These are phyloP conservation scores for Caranx melampygus DNA, from an alignment of 2,113 vertebrate species.

Conservation along the genomic window DNA sequence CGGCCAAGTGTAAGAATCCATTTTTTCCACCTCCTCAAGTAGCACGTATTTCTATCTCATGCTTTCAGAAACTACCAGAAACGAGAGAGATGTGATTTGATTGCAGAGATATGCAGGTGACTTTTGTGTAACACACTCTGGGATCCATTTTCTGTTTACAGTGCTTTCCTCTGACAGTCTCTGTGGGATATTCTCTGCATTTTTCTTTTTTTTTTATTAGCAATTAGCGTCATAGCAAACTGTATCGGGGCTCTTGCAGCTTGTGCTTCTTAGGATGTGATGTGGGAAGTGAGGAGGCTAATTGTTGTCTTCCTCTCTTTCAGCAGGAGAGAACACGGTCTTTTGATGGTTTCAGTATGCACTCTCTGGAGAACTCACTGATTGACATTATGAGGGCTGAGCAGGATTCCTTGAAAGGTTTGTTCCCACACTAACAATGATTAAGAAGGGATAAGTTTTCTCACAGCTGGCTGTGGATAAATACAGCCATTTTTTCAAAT, in stretches of 20 bases:
- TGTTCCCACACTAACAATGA: conserved; percentile 68
- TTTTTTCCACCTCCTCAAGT: not conserved
- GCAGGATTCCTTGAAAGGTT: conserved; percentile 99
- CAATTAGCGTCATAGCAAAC: conserved; percentile 33
- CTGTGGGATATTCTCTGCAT: not conserved
- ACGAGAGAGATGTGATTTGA: not conserved
- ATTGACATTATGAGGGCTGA: conserved; percentile 99
- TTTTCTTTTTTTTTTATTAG: conserved; percentile 36
- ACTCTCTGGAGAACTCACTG: conserved; percentile 98
- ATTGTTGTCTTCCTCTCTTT: conserved; percentile 67
- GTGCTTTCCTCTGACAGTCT: conserved; percentile 15
- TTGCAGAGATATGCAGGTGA: not conserved
- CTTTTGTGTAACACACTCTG: conserved; percentile 6
- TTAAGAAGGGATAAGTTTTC: conserved; percentile 29
- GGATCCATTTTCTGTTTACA: conserved; percentile 40
- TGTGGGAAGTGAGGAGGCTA: conserved; percentile 42
- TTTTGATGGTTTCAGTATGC: conserved; percentile 95
- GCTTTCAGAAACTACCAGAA: not conserved
- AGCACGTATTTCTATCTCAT: not conserved
- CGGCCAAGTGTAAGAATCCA: not conserved
- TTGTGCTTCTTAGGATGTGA: conserved; percentile 28
- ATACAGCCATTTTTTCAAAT: not conserved
- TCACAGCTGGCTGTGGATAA: conserved; percentile 20
- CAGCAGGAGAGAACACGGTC: conserved; percentile 95
- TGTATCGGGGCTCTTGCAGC: conserved; percentile 17